Base-by-base conservation (phyloP, 2,888 invertebrate genomes). In the Chesias legatella region DNA sequence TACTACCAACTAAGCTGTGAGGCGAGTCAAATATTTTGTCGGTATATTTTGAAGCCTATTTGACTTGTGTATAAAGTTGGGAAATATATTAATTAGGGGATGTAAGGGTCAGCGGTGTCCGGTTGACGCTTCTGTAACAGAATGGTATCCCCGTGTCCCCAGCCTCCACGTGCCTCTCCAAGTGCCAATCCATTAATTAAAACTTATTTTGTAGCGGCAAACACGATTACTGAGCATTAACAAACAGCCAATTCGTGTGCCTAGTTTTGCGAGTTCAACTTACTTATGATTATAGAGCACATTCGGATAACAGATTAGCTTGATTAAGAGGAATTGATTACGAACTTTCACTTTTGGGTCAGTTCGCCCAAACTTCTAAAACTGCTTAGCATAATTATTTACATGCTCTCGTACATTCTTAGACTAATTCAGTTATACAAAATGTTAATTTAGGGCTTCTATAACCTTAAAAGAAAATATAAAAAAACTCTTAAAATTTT, bases 171-270 rank as follows among this genome's bases (percentile, higher is more conserved):
- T 77, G 67, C 75, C 79, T 81, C 83, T 79, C 84, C 59, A 76
- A 81, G 79, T 80, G 73, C 78, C 82, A 74, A 86, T 88, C 83
- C 88, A 86, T 88, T 88, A 88, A 88, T 88, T 88, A 86, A 85
- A 88, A 88, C 79, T 86, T 86, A 81, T 84, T 83, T 83, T 76
- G 83, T 77, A 68, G 63, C 74, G 62, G 67, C 70, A 72, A 72
- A 75, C 73, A 75, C 65, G 68, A 79, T 76, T 66, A 59, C 66
- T 63, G 67, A 67, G 67, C 67, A 53, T 54, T 53, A 62, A 67
- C 73, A 74, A 76, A 77, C 67, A 72, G 57, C 58, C 67, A 45
- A 55, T 67, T 64, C 59, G 63, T 59, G 61, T 60, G 68, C 66
- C 64, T 73, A 68, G 72, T 75, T 72, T 63, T 62, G 55, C 51